phyloP scores from a whole-genome alignment of 2,797 vertebrate genomes.

The Synaphobranchus kaupii region DNA sequence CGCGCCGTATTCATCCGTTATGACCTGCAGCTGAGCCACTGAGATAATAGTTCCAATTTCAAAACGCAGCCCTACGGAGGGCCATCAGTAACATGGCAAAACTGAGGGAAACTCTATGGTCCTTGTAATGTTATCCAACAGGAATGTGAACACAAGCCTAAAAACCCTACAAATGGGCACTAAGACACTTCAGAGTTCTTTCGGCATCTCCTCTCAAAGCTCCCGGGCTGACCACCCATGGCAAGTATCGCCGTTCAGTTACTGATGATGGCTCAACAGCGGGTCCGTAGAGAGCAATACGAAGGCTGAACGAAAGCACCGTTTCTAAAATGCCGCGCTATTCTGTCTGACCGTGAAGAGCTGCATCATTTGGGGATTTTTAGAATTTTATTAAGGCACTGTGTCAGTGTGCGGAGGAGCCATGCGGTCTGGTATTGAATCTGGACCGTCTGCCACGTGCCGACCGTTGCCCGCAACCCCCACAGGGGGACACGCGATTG shows the following conservation, averaged over 20 bases:
- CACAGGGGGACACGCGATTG: no score
- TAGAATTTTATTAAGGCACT: no score
- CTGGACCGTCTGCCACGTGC: no score
- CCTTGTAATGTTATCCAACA: background rate
- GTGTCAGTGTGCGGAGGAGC: no score
- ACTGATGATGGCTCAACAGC: no score
- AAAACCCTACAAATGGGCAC: background rate
- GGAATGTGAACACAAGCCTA: background rate
- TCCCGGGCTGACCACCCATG: no score
- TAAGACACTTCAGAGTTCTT: no score
- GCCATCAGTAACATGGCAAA: background rate
- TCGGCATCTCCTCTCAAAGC: background rate
- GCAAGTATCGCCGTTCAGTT: background rate
- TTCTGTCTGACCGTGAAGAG: background rate
- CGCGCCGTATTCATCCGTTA: background rate
- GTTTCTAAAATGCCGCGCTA: background rate
- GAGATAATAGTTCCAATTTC: background rate
- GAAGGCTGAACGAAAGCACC: background rate
- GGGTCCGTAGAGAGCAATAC: background rate
- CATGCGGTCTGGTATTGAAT: no score
- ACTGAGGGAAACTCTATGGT: background rate
- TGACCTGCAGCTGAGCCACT: background rate
- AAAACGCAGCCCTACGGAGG: background rate
- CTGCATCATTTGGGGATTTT: background rate
- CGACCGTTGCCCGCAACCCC: no score